Percentiles rank a stretch among this genome's conserved stretches.
Evolutionary conservation across 1,140 invertebrate genomes (phyloP).

Genomic region (Lineus longissimus): DNA sequence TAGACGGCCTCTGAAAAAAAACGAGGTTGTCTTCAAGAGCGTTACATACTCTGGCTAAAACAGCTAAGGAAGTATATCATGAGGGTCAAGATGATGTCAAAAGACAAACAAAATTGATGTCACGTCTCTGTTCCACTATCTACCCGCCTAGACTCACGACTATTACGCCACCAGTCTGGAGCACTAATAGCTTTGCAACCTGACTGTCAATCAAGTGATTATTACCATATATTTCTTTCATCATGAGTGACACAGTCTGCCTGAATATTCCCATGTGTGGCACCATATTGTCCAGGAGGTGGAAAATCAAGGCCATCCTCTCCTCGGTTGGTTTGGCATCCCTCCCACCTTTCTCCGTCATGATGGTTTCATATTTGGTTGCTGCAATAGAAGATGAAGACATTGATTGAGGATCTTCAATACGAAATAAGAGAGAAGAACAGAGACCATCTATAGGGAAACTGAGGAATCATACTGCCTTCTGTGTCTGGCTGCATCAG

Average conservation of each 20-base stretch:
- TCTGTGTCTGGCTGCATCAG: too few species aligned
- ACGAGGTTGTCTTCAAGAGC: neutral
- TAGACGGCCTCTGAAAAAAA: constrained; percentile 40
- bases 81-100: neutral
- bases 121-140: neutral
- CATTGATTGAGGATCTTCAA: neutral
- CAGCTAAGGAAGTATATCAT: neutral
- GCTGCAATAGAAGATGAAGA: constrained; percentile 26
- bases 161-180: neutral
- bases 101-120: neutral
- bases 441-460: too few species aligned
- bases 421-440: too few species aligned
- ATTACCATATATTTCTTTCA: constrained; percentile 48
- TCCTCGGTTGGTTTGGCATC: constrained; percentile 35
- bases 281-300: constrained; percentile 45
- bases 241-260: constrained; percentile 36
- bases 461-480: too few species aligned
- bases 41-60: neutral
- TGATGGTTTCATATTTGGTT: constrained; percentile 43
- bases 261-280: constrained; percentile 47
- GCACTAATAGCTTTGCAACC: neutral
- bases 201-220: constrained; percentile 5
- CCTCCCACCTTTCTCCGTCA: constrained; percentile 28
- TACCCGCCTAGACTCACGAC: neutral
- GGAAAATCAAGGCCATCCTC: constrained; percentile 39